Base-by-base conservation (phyloP, 2,797 vertebrate species). In the Nothura maculosa region DNA sequence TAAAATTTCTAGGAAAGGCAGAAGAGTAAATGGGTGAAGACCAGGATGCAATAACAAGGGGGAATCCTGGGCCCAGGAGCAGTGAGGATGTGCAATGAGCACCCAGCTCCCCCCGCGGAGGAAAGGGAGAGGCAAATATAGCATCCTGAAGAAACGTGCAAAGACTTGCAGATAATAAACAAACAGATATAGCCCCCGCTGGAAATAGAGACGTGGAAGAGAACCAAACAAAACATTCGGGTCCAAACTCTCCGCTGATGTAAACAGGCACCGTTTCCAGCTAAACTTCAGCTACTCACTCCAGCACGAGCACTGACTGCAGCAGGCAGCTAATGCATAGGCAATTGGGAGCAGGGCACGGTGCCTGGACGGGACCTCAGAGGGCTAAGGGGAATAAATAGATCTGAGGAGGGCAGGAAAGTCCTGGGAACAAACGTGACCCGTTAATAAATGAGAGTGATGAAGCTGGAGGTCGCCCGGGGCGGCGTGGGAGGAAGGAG, bases 301-400 rank as follows among this genome's bases (percentile, higher is more conserved):
- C 42, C 45, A 69, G 45, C 61, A 64, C 52, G 76, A 85, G 63
- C 77, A 57, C 74, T 62, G 75, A 11, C 54, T 34, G 24, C 24
- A 75, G 79, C 18, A 62, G 75, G 69, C 63, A 61, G 55, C 22
- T 81, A 77, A 72, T 10, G 28, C 40, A 70, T 1, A 3, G 36
- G 24, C 0, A 0, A 70, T 19, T 13, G 68, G 58, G 32, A 63
- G 17, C 0, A 0, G 72, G 73, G 54, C 67, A 54, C 6, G 1
- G 70, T 1, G 3, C 76, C 54, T 50, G 80, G 34, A 74, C 6
- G 36, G 28, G 79, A 82, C 66, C 68, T 83, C 57, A 79, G 87
- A 74, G 64, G 75, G 47, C 45, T 74, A 70, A 70, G 48, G 19
- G 74, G 67, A 93, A 92, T 74, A 70, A 90, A 87, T 3, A 88